Percentiles rank a stretch among this genome's conserved stretches.
Conservation (phyloP, 2,113 vertebrate genomes). For the Callorhinus ursinus region DNA sequence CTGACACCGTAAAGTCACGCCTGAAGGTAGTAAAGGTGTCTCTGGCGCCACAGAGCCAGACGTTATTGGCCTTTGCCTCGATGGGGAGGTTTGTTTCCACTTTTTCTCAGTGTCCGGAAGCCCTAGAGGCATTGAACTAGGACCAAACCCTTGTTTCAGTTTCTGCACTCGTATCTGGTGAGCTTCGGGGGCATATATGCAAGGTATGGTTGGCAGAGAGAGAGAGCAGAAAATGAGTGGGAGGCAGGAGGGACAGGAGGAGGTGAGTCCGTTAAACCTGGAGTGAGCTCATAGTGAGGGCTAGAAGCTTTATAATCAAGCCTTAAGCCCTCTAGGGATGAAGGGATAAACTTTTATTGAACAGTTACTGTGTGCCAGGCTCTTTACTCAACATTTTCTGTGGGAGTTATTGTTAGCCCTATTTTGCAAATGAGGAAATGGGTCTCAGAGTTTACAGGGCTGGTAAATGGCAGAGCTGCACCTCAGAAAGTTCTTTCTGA, state of each 20-base stretch:
- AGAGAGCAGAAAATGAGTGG: neutral
- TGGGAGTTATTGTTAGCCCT: neutral
- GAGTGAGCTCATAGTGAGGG: neutral
- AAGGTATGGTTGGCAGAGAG: neutral
- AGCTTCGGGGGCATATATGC: neutral
- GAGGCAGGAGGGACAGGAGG: neutral
- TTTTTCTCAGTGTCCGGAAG: neutral
- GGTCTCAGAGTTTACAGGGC: slow-evolving; percentile 12
- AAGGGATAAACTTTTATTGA: slow-evolving; percentile 22
- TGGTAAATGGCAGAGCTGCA: neutral
- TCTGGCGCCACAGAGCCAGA: neutral
- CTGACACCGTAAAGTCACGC: neutral
- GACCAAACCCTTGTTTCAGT: neutral
- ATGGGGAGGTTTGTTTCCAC: neutral
- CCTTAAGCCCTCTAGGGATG: neutral
- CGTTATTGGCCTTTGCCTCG: neutral
- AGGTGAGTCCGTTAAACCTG: neutral
- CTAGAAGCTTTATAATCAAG: slow-evolving; percentile 7
- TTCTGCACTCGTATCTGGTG: neutral
- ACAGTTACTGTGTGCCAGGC: neutral
- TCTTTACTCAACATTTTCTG: neutral
- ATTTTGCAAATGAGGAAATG: slow-evolving; percentile 28
- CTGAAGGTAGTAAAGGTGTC: neutral
- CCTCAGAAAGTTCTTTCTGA: neutral
- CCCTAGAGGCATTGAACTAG: neutral